phyloP scores from a whole-genome alignment of 2,888 invertebrate genomes.

The Torymus texanus region DNA sequence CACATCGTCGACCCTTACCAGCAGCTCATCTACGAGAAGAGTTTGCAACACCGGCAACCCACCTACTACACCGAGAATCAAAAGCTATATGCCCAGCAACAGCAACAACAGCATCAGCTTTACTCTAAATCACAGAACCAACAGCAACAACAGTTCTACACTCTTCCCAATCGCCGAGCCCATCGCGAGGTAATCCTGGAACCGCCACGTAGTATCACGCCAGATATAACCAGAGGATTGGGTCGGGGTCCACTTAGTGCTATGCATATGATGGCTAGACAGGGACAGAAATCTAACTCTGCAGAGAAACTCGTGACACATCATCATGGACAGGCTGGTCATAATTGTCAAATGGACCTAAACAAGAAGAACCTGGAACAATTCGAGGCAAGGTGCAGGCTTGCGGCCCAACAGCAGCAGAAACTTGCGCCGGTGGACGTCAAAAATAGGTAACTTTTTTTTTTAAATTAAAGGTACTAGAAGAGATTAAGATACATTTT shows the following conservation, averaged over 20 bases:
- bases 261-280: constrained; percentile 69
- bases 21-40: constrained; percentile 42
- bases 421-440: constrained; percentile 64
- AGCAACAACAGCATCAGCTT: constrained; percentile 50
- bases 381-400: constrained; percentile 58
- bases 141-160: constrained; percentile 69
- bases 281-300: constrained; percentile 62
- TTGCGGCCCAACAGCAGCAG: constrained; percentile 59
- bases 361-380: constrained; percentile 60
- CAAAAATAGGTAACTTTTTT: constrained; percentile 66
- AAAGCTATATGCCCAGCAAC: constrained; percentile 57
- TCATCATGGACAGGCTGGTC: constrained; percentile 55
- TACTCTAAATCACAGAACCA: constrained; percentile 49
- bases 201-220: constrained; percentile 76
- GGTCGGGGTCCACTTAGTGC: constrained; percentile 66
- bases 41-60: neutral
- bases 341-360: constrained; percentile 59
- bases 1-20: constrained; percentile 37
- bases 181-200: constrained; percentile 72
- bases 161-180: constrained; percentile 75
- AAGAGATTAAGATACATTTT: too few species aligned
- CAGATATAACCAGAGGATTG: constrained; percentile 77
- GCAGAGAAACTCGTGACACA: constrained; percentile 54
- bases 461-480: too few species aligned
- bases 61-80: constrained; percentile 54